Percentiles rank a stretch among this genome's conserved stretches.
phyloP scores from a whole-genome alignment of 1,140 invertebrate species.

The Aphidius ervi region DNA sequence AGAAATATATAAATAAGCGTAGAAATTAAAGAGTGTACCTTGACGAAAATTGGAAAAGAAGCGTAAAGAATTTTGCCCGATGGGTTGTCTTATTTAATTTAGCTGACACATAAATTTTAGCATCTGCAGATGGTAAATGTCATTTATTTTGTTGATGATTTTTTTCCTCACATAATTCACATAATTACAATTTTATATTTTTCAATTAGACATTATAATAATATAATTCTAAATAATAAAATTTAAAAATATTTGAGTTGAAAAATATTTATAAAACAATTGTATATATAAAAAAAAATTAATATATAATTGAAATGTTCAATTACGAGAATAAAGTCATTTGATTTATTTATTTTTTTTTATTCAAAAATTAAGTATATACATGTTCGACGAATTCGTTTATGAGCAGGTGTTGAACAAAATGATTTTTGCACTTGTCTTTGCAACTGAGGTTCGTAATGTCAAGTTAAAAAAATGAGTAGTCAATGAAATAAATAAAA shows the following conservation, averaged over 20 bases:
- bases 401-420: constrained; percentile 12
- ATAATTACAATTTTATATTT: too few relatives aligned
- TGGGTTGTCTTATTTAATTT: constrained; percentile 3
- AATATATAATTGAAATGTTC: too few relatives aligned
- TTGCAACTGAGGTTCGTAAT: constrained; percentile 5
- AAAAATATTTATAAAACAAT: too few relatives aligned
- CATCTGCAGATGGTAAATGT: constrained; percentile 8
- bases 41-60: constrained; percentile 1
- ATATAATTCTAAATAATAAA: too few relatives aligned
- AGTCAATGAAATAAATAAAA: too few relatives aligned
- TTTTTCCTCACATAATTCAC: too few relatives aligned
- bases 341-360: neutral
- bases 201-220: too few relatives aligned
- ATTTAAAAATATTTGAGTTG: too few relatives aligned
- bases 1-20: neutral
- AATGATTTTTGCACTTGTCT: constrained; percentile 7
- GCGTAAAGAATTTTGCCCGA: neutral
- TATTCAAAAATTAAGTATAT: constrained; percentile 2
- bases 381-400: constrained; percentile 12
- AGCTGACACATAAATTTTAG: neutral
- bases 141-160: neutral
- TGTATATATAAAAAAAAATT: too few relatives aligned
- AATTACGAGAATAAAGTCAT: neutral
- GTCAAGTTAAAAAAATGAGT: too few relatives aligned
- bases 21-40: neutral